Evolutionary conservation across 2,888 invertebrate species (phyloP).

Genomic region (Pegoplata infirma): DNA sequence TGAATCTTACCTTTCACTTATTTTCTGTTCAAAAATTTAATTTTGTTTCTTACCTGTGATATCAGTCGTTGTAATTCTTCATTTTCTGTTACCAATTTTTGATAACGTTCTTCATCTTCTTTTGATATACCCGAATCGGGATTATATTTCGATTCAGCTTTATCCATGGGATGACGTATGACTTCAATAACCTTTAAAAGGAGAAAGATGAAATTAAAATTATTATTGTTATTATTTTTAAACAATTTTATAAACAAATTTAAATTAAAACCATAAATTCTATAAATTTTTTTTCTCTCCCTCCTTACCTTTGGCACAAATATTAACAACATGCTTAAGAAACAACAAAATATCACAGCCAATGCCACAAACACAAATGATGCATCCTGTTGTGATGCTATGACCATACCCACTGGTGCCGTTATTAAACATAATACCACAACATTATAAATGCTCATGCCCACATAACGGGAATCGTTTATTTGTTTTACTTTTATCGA

Average conservation of each 20-base stretch:
- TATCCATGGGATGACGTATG: conserved; percentile 91
- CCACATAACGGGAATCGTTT: conserved; percentile 98
- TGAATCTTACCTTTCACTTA: no score
- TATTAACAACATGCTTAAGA: conserved; percentile 98
- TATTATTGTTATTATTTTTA: no score
- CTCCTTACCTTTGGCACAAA: conserved; percentile 95
- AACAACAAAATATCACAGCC: conserved; percentile 98
- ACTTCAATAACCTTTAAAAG: conserved; percentile 87
- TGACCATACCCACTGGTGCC: conserved; percentile 97
- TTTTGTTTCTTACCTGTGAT: conserved; percentile 84
- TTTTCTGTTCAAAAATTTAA: no score
- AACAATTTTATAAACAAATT: neutral
- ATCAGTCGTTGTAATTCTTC: conserved; percentile 97
- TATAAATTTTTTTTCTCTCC: neutral
- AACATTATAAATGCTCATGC: conserved; percentile 99
- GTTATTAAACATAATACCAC: conserved; percentile 98
- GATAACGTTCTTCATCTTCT: conserved; percentile 96
- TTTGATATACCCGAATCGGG: conserved; percentile 89
- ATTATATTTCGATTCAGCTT: conserved; percentile 92
- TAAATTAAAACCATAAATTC: no score
- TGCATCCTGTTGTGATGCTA: conserved; percentile 98
- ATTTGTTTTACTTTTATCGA: conserved; percentile 98
- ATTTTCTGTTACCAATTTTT: conserved; percentile 95
- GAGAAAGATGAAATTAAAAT: conserved; percentile 69
- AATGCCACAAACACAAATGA: conserved; percentile 97